Percentiles rank a stretch among this genome's conserved stretches.
Conservation (phyloP, 2,113 vertebrate species). For the Regulus satrapa region DNA sequence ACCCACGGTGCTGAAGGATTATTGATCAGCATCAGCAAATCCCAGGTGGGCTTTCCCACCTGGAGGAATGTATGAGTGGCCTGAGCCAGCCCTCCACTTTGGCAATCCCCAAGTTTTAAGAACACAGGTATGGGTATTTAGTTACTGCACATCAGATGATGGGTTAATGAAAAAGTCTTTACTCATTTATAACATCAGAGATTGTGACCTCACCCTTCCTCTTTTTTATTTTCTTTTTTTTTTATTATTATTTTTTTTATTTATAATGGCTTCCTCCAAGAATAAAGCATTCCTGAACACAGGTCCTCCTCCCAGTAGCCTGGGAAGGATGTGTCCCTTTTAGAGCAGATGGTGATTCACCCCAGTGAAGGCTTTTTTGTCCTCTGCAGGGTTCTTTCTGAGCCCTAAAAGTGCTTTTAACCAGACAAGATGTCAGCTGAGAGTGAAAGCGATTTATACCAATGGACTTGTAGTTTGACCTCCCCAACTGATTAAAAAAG, state of each 20-base stretch:
- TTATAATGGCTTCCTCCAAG: background rate
- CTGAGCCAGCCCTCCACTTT: background rate
- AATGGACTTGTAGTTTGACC: background rate
- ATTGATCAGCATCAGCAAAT: background rate
- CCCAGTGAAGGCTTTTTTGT: background rate
- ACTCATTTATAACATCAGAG: background rate
- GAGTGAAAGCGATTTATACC: rapidly evolving
- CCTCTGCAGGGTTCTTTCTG: background rate
- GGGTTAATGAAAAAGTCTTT: background rate
- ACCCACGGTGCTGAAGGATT: background rate
- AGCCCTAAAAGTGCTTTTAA: background rate
- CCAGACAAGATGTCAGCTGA: background rate
- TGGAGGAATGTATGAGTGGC: background rate
- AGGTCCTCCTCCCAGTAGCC: background rate
- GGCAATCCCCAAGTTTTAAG: background rate
- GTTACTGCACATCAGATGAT: background rate
- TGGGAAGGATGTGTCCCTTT: background rate
- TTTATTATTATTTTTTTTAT: no score
- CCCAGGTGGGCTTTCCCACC: background rate
- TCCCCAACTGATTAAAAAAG: background rate
- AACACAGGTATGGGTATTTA: background rate
- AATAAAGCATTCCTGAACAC: constrained; percentile 25
- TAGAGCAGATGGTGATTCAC: constrained; percentile 12
- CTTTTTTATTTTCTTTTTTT: background rate
- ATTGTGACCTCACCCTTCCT: constrained; percentile 12